Evolutionary conservation across 2,797 vertebrate genomes (phyloP).

Genomic region (Alca torda): DNA sequence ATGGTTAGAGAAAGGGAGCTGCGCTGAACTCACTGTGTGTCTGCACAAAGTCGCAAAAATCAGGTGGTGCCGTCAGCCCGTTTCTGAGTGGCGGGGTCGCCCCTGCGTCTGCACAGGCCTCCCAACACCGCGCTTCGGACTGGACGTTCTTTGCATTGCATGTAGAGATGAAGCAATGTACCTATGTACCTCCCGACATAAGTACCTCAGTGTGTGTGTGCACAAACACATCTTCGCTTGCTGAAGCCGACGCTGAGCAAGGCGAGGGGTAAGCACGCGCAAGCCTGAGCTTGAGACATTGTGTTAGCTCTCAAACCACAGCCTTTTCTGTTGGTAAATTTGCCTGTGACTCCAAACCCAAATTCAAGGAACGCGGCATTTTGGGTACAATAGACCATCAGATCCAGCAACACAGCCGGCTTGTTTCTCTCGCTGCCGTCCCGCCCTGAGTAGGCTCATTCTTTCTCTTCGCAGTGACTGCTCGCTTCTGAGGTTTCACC

Average conservation of each 20-base stretch:
- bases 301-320: background rate
- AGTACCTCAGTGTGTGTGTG: background rate
- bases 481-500: background rate
- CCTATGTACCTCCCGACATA: fast-evolving
- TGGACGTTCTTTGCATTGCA: background rate
- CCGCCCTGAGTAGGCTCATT: fast-evolving
- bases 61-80: fast-evolving
- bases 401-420: background rate
- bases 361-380: fast-evolving
- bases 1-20: background rate
- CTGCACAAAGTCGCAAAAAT: background rate
- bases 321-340: background rate
- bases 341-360: background rate
- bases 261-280: fast-evolving
- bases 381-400: background rate
- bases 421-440: background rate
- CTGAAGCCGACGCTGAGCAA: background rate
- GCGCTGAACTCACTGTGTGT: fast-evolving
- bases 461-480: background rate
- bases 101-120: background rate
- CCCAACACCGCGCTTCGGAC: fast-evolving
- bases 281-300: background rate
- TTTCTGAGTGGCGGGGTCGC: background rate
- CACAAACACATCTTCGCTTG: background rate
- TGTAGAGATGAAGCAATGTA: background rate